Base-by-base conservation (phyloP, 2,797 vertebrate genomes). In the Zonotrichia albicollis region DNA sequence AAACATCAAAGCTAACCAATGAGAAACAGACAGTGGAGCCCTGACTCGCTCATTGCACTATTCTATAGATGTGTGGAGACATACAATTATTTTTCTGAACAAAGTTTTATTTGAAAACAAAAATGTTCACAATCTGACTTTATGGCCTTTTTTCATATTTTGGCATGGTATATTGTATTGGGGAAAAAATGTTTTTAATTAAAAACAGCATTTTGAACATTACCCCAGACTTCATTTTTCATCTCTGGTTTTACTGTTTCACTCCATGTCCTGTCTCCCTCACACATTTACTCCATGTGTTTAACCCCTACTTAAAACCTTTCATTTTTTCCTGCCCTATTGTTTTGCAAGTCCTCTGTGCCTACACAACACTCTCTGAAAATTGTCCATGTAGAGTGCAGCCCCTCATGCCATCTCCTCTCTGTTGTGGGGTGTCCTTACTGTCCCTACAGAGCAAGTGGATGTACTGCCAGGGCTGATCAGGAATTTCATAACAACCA, bases 261-360 rank as follows among this genome's bases (percentile, higher is more conserved):
- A 67, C 60, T 89, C 66, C 80, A 55, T 48, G 62, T 79, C 51
- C 54, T 65, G 25, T 87, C 64, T 89, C 79, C 36, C 57, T 83
- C 67, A 71, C 77, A 79, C 74, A 62, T 95, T 97, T 77, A 74
- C 46, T 91, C 83, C 70, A 71, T 79, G 85, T 95, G 64, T 96
- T 95, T 81, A 90, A 90, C 53, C 77, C 79, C 72, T 62, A 38
- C 58, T 82, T 95, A 71, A 95, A 97, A 87, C 90, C 84, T 97
- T 76, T 89, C 94, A 95, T 97, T 43, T 29, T 94, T 97, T 96
- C 94, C 92, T 97, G 96, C 96, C 27, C 68, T 85, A 2, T 96
- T 97, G 97, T 97, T 96, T 95, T 96, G 89, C 21, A 34, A 86
- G 81, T 95, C 93, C 30, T 92, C 61, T 4, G 1, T 74, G 72